Evolutionary conservation across 2,113 vertebrate genomes (phyloP).

Genomic region (Cyphomyrus discorhynchus): DNA sequence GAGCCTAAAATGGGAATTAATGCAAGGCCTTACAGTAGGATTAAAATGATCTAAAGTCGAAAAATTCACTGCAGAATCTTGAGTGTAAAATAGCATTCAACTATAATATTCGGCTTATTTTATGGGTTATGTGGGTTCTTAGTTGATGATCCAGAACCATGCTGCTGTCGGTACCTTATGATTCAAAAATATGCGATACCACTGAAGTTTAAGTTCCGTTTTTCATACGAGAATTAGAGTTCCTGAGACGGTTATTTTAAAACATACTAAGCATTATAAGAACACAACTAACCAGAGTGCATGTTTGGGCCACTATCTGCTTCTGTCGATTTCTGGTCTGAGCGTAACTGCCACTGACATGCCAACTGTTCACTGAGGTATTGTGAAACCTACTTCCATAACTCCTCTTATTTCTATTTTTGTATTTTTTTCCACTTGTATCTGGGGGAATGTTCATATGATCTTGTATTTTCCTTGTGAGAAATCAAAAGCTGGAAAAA

Average conservation of each 20-base stretch:
- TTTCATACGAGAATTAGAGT: not conserved
- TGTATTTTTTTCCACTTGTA: conserved; percentile 10
- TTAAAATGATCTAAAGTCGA: not conserved
- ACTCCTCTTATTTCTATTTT: conserved; percentile 34
- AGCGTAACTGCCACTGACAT: not conserved
- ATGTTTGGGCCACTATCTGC: not conserved
- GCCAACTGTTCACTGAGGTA: not conserved
- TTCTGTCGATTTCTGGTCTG: conserved; percentile 5
- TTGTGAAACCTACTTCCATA: not conserved
- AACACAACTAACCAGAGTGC: not conserved
- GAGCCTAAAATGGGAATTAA: conserved; percentile 35
- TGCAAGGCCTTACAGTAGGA: not conserved
- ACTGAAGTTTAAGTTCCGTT: not conserved
- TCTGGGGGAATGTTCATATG: conserved; percentile 1
- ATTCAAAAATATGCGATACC: not conserved
- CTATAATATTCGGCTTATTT: not conserved
- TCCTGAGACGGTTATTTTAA: not conserved
- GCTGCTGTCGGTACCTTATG: not conserved
- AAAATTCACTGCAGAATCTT: not conserved
- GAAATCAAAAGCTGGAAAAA: conserved; percentile 4
- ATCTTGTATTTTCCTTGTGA: not conserved
- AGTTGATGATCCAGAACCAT: not conserved
- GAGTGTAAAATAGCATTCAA: not conserved
- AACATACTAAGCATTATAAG: conserved; percentile 23
- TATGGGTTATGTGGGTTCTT: not conserved